These are phyloP conservation scores for Dendrocincla tyrannina DNA, from an alignment of 2,797 vertebrate genomes.

Conservation along the genomic window DNA sequence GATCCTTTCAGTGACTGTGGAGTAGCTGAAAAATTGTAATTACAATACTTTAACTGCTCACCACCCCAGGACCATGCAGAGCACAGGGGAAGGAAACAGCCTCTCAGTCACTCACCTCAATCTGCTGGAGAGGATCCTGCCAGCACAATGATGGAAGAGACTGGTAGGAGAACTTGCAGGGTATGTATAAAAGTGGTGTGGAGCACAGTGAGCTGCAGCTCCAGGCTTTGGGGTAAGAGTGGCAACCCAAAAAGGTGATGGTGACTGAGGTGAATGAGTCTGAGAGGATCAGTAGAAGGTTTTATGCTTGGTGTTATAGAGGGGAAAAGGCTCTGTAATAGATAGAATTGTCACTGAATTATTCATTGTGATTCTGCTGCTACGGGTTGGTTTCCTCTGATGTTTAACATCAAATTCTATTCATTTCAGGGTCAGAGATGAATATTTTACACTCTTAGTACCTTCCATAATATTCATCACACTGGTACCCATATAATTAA, in stretches of 20 bases:
- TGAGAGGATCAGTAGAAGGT: not conserved
- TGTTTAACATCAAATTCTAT: not conserved
- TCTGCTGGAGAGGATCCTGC: not conserved
- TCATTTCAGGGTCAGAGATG: not conserved
- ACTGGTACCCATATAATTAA: not conserved
- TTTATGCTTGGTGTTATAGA: not conserved
- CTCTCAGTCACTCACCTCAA: not conserved
- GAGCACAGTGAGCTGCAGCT: not conserved
- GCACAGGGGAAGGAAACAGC: not conserved
- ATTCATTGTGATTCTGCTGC: not conserved
- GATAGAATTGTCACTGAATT: not conserved
- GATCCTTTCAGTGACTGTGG: not conserved
- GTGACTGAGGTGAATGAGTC: not conserved
- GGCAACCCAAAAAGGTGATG: not conserved
- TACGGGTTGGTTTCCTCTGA: not conserved
- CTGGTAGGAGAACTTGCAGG: not conserved
- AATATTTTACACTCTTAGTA: not conserved
- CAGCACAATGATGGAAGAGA: not conserved
- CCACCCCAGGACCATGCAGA: not conserved
- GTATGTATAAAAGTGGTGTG: not conserved
- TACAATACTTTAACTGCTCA: not conserved
- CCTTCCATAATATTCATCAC: not conserved
- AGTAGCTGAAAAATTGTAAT: not conserved
- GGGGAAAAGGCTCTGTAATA: not conserved
- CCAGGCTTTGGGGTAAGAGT: not conserved